These are phyloP conservation scores for Solea senegalensis DNA, from an alignment of 2,113 vertebrate species.

Conservation along the genomic window DNA sequence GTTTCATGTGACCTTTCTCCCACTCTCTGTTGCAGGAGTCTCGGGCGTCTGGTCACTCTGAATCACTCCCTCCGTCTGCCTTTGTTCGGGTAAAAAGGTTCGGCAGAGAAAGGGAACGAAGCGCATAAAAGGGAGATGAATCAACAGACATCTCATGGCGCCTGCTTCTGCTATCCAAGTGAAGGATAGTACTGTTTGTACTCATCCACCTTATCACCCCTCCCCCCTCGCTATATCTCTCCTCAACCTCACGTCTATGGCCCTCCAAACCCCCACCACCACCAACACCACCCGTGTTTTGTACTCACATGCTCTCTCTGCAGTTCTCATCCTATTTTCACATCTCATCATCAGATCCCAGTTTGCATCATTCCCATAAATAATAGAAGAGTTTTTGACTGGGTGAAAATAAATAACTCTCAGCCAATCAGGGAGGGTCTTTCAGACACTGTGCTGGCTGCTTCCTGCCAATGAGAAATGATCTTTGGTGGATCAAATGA, in stretches of 20 bases:
- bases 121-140: constrained; percentile 62
- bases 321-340: constrained; percentile 45
- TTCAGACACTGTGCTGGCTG: constrained; percentile 20
- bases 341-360: constrained; percentile 64
- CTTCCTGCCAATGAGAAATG: constrained; percentile 51
- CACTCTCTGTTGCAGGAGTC: constrained; percentile 58
- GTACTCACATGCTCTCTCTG: constrained; percentile 24
- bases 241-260: constrained; percentile 25
- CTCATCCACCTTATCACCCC: constrained; percentile 60
- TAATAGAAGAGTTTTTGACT: constrained; percentile 69
- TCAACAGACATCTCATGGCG: constrained; percentile 67
- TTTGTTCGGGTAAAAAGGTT: constrained; percentile 73
- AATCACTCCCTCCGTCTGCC: constrained; percentile 64
- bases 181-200: constrained; percentile 56
- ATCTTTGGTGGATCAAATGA: constrained; percentile 54
- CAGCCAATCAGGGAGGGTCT: constrained; percentile 56
- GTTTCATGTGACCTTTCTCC: constrained; percentile 79
- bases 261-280: constrained; percentile 8
- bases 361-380: constrained; percentile 68
- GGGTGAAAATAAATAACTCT: constrained; percentile 66
- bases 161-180: constrained; percentile 54
- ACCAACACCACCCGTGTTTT: constrained; percentile 24
- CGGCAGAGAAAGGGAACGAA: constrained; percentile 43
- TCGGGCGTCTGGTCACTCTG: constrained; percentile 74
- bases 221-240: constrained; percentile 34